These are phyloP conservation scores for Anguilla anguilla DNA, from an alignment of 2,797 vertebrate species.

Conservation along the genomic window DNA sequence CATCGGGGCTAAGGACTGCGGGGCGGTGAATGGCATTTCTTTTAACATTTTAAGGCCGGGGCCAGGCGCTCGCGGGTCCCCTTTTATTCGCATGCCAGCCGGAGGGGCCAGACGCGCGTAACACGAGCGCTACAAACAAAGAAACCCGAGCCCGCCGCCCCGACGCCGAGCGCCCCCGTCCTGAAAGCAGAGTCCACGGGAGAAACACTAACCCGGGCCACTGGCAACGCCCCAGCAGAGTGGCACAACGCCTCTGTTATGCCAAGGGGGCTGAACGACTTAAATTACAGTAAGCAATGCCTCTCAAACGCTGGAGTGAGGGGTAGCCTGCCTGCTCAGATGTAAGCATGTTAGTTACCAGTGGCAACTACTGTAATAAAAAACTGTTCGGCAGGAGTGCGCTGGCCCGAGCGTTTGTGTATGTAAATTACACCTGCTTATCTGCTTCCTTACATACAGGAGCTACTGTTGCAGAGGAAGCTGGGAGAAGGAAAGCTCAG, in stretches of 20 bases:
- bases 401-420: not conserved
- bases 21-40: not conserved
- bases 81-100: not conserved
- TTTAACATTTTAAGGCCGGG: not conserved
- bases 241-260: not conserved
- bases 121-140: conserved; percentile 1
- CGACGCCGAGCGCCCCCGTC: not conserved
- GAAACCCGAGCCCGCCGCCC: not conserved
- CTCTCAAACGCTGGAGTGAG: not conserved
- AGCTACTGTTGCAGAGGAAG: not conserved
- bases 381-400: not conserved
- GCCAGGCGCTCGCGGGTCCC: not conserved
- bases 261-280: not conserved
- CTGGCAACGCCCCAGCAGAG: not conserved
- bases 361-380: not conserved
- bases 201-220: not conserved
- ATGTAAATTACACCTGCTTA: not conserved
- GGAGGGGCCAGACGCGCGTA: not conserved
- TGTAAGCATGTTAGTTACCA: not conserved
- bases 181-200: not conserved
- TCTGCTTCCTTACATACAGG: not conserved
- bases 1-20: not conserved
- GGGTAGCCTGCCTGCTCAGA: not conserved
- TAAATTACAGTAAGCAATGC: not conserved
- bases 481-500: not conserved